Conservation (phyloP, 2,888 invertebrate genomes). For the Thumatha senex region DNA sequence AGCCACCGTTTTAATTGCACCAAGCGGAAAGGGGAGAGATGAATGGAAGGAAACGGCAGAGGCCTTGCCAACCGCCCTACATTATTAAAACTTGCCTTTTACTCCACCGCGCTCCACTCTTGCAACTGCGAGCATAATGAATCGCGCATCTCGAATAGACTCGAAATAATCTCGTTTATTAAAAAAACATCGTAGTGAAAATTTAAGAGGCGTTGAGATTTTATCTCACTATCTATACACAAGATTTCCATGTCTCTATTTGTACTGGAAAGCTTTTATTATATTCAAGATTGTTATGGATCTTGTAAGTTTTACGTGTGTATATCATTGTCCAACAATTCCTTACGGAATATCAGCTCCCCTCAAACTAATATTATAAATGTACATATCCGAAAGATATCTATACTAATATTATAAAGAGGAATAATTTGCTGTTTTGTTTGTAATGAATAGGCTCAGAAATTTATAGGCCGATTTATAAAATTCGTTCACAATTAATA, state of each 20-base stretch:
- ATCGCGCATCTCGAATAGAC: conserved; percentile 67
- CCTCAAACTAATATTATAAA: conserved; percentile 9
- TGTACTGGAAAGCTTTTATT: conserved; percentile 35
- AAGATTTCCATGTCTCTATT: conserved; percentile 35
- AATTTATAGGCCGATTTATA: no score
- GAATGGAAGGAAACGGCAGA: conserved; percentile 78
- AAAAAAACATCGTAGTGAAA: conserved; percentile 38
- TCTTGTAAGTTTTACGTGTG: conserved; percentile 43
- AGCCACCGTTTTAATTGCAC: conserved; percentile 80
- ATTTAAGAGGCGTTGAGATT: conserved; percentile 40
- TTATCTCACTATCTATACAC: conserved; percentile 29
- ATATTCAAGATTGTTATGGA: conserved; percentile 39
- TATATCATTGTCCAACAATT: conserved; percentile 30
- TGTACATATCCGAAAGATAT: conserved; percentile 8
- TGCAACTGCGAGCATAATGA: conserved; percentile 69
- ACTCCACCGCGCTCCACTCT: conserved; percentile 63
- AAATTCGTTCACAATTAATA: conserved; percentile 7
- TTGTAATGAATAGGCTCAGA: no score
- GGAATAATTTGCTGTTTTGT: no score
- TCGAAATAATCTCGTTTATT: conserved; percentile 59
- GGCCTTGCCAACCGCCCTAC: conserved; percentile 78
- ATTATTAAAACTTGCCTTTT: conserved; percentile 81
- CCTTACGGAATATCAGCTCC: conserved; percentile 1
- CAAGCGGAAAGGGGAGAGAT: conserved; percentile 80
- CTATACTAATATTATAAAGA: no score